Conservation (phyloP, 2,888 invertebrate species). For the Polydrusus cervinus region DNA sequence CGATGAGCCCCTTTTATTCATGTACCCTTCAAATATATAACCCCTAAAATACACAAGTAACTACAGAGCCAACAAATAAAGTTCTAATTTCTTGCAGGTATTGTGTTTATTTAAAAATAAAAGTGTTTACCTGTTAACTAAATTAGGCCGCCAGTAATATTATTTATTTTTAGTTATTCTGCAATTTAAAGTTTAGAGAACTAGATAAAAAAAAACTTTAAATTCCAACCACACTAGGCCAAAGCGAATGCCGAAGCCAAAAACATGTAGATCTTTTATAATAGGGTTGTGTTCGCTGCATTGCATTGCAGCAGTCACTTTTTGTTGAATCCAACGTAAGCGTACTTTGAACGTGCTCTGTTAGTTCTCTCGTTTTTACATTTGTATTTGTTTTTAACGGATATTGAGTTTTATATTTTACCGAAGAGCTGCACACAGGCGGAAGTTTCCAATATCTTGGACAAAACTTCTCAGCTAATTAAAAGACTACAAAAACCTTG, state of each 20-base stretch:
- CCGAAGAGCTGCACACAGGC: too few species aligned
- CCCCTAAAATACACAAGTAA: too few species aligned
- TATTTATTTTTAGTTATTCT: neutral
- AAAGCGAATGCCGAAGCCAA: slow-evolving; percentile 2
- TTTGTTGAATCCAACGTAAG: slow-evolving; percentile 6
- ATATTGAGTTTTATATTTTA: neutral
- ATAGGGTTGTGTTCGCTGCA: slow-evolving; percentile 3
- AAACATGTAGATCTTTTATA: slow-evolving; percentile 19
- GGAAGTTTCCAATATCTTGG: too few species aligned
- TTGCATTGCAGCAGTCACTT: slow-evolving; percentile 10
- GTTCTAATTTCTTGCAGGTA: too few species aligned
- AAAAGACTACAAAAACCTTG: too few species aligned
- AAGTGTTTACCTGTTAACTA: neutral
- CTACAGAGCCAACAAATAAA: too few species aligned
- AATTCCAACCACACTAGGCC: slow-evolving; percentile 7
- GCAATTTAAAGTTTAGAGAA: too few species aligned
- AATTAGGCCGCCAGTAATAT: neutral
- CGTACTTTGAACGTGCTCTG: slow-evolving; percentile 9
- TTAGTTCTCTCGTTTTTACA: slow-evolving; percentile 11
- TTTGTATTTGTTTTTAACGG: slow-evolving; percentile 6
- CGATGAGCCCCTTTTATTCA: too few species aligned
- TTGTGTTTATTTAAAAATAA: neutral
- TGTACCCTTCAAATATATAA: too few species aligned
- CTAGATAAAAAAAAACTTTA: slow-evolving; percentile 17
- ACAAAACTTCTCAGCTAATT: too few species aligned